Evolutionary conservation across 2,113 vertebrate genomes (phyloP).

Genomic region (Heterochromis multidens): DNA sequence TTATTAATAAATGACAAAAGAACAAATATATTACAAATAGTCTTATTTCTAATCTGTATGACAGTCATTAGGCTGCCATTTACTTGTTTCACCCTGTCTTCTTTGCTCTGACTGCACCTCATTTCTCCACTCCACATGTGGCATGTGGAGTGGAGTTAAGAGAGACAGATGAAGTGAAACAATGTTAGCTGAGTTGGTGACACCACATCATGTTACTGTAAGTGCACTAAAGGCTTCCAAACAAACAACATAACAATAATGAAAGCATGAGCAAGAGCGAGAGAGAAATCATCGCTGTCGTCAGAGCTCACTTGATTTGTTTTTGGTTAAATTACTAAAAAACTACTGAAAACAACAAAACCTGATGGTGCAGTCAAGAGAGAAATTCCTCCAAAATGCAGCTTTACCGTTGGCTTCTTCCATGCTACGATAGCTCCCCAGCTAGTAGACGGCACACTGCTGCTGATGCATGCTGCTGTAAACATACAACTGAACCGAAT

Average conservation of each 20-base stretch:
- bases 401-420: not conserved
- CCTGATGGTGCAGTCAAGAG: not conserved
- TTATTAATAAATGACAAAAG: not conserved
- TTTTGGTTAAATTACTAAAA: not conserved
- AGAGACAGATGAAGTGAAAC: not conserved
- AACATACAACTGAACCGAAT: too few species aligned
- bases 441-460: not conserved
- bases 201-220: not conserved
- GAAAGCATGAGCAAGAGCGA: not conserved
- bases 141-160: not conserved
- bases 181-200: not conserved
- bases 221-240: not conserved
- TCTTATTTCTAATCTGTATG: not conserved
- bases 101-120: not conserved
- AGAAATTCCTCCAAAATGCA: not conserved
- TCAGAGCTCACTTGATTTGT: not conserved
- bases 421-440: not conserved
- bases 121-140: not conserved
- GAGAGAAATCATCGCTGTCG: not conserved
- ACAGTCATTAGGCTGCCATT: not conserved
- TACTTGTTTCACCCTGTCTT: not conserved
- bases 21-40: not conserved
- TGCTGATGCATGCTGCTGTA: not conserved
- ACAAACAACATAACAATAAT: not conserved
- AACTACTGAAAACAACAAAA: not conserved